Conservation (phyloP, 2,113 vertebrate species). For the Platanista minor region DNA sequence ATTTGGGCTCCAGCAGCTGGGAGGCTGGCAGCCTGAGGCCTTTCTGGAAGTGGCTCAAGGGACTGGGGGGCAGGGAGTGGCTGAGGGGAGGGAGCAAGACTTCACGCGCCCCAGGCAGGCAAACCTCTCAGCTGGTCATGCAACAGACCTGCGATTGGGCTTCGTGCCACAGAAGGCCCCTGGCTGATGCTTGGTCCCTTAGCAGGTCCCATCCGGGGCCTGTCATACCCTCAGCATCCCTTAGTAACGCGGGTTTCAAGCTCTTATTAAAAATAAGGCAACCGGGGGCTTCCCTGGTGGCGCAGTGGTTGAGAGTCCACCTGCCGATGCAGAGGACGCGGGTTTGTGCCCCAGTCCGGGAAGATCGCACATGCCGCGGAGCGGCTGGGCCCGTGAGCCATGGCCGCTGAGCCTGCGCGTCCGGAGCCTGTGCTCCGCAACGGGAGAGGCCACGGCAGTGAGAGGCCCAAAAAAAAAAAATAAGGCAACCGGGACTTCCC, state of each 20-base stretch:
- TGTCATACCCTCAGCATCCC: neutral
- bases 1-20: conserved; percentile 44
- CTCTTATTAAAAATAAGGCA: neutral
- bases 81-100: no score
- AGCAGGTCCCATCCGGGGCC: accelerated
- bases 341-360: no score
- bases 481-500: neutral
- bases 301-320: neutral
- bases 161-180: neutral
- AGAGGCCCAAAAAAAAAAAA: no score
- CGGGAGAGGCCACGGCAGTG: no score
- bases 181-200: neutral
- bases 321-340: no score
- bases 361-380: no score
- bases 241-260: neutral
- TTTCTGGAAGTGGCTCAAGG: conserved; percentile 28
- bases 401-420: no score
- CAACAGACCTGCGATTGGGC: neutral
- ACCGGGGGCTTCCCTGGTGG: neutral
- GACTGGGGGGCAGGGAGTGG: neutral
- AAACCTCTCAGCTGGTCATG: neutral
- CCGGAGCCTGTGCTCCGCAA: no score
- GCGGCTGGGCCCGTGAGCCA: no score
- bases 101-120: neutral
- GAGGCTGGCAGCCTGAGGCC: neutral